These are phyloP conservation scores for Heliothis virescens DNA, from an alignment of 1,140 invertebrate species.

Conservation along the genomic window DNA sequence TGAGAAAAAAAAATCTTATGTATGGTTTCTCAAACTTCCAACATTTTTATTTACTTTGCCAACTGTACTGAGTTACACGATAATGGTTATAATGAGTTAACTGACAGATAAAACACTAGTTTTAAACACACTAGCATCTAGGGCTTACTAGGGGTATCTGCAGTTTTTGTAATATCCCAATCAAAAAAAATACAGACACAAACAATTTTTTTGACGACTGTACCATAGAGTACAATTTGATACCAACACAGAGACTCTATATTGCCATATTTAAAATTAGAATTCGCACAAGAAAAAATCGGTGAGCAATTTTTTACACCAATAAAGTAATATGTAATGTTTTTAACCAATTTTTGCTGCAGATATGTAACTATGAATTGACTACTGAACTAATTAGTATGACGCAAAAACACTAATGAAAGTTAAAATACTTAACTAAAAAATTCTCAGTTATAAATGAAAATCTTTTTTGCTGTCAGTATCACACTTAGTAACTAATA, in stretches of 20 bases:
- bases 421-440: too few relatives aligned
- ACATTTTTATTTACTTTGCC: slow-evolving; percentile 4
- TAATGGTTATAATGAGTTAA: slow-evolving; percentile 11
- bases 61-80: slow-evolving; percentile 12
- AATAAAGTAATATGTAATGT: too few relatives aligned
- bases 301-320: not conserved
- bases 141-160: not conserved
- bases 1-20: too few relatives aligned
- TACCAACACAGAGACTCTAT: not conserved
- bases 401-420: not conserved
- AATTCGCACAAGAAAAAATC: not conserved
- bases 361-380: not conserved
- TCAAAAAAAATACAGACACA: not conserved
- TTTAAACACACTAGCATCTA: not conserved
- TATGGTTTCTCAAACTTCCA: too few relatives aligned
- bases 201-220: not conserved
- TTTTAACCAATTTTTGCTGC: too few relatives aligned
- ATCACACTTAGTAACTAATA: too few relatives aligned
- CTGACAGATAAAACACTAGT: slow-evolving; percentile 6
- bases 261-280: not conserved
- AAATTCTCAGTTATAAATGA: too few relatives aligned
- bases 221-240: too few relatives aligned
- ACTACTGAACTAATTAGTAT: not conserved
- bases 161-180: not conserved
- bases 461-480: too few relatives aligned